Conservation (phyloP, 2,888 invertebrate genomes). For the Alcis repandata region DNA sequence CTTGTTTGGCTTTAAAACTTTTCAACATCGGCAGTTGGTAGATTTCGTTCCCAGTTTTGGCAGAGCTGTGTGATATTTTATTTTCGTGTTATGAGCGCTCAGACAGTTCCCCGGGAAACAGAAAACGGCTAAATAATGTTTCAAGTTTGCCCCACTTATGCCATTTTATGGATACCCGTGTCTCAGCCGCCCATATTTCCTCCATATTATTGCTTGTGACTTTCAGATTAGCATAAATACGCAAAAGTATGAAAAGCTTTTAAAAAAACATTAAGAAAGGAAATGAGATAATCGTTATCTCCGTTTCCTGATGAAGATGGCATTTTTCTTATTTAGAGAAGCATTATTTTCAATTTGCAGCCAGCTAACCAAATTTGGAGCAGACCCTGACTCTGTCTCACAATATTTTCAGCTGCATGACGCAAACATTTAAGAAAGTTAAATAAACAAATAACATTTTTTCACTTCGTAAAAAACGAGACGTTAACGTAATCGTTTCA, state of each 20-base stretch:
- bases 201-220: slow-evolving; percentile 67
- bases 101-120: slow-evolving; percentile 53
- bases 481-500: no score
- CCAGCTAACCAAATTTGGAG: slow-evolving; percentile 13
- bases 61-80: slow-evolving; percentile 36
- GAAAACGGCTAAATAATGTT: slow-evolving; percentile 68
- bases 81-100: slow-evolving; percentile 49
- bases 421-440: background rate
- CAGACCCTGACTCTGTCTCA: background rate
- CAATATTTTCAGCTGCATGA: background rate
- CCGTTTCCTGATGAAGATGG: slow-evolving; percentile 56
- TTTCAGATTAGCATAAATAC: slow-evolving; percentile 70
- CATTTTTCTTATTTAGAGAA: slow-evolving; percentile 52
- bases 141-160: slow-evolving; percentile 68
- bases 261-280: slow-evolving; percentile 63
- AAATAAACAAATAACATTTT: no score
- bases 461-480: no score
- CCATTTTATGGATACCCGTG: slow-evolving; percentile 67
- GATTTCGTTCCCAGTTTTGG: slow-evolving; percentile 4
- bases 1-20: background rate
- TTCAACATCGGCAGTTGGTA: slow-evolving; percentile 5
- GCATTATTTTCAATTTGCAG: slow-evolving; percentile 46
- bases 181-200: slow-evolving; percentile 64
- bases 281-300: slow-evolving; percentile 60
- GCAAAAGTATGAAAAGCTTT: slow-evolving; percentile 68